Evolutionary conservation across 1,140 invertebrate genomes (phyloP).

Genomic region (Phenacoccus solenopsis): DNA sequence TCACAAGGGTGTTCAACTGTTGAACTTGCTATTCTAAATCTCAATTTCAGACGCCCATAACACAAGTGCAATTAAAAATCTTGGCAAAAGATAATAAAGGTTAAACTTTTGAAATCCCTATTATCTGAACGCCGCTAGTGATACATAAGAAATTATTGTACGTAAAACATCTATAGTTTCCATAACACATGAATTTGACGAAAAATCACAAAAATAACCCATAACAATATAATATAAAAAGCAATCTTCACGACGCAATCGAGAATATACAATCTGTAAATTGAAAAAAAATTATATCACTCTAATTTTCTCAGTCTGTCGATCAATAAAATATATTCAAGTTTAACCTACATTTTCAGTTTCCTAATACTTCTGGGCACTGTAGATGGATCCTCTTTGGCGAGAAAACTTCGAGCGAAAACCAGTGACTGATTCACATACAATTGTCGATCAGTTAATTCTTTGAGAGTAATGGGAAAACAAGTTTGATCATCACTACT

Average conservation of each 20-base stretch:
- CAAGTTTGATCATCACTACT: constrained; percentile 47
- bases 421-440: constrained; percentile 39
- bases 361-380: constrained; percentile 25
- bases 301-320: too few relatives aligned
- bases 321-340: background rate
- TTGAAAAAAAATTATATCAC: background rate
- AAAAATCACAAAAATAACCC: background rate
- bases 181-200: too few relatives aligned
- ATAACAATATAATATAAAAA: background rate
- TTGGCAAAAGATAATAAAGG: too few relatives aligned
- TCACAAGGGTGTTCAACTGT: too few relatives aligned
- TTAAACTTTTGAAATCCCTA: too few relatives aligned
- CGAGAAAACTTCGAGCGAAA: constrained; percentile 59
- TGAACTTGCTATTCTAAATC: too few relatives aligned
- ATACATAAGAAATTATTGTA: too few relatives aligned
- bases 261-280: background rate
- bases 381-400: constrained; percentile 42
- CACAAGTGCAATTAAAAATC: too few relatives aligned
- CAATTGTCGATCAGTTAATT: constrained; percentile 26
- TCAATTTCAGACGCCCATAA: too few relatives aligned
- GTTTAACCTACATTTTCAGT: constrained; percentile 27
- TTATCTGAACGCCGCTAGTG: too few relatives aligned
- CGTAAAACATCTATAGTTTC: too few relatives aligned
- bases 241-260: background rate
- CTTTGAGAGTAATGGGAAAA: constrained; percentile 53